Conservation (phyloP, 2,113 vertebrate species). For the Phodopus roborovskii region DNA sequence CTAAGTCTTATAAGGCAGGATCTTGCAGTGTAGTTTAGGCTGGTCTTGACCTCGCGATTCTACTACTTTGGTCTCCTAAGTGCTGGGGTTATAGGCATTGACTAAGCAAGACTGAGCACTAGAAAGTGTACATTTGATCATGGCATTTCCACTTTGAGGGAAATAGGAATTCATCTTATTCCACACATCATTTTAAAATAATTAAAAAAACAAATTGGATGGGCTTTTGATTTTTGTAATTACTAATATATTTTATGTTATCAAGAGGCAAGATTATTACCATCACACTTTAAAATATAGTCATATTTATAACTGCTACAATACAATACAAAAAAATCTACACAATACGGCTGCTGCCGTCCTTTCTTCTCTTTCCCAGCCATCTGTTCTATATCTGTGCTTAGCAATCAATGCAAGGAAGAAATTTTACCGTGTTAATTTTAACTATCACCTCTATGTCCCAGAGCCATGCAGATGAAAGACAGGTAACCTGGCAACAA, state of each 20-base stretch:
- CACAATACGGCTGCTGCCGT: background rate
- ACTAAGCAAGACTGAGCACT: background rate
- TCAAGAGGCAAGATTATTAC: background rate
- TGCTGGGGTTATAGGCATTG: background rate
- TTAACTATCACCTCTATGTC: background rate
- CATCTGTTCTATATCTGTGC: background rate
- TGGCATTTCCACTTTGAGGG: no score
- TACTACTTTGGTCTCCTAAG: background rate
- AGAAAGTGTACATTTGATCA: background rate
- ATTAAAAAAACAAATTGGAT: background rate
- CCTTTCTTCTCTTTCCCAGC: background rate
- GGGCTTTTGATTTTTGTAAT: background rate
- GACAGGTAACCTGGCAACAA: rapidly evolving
- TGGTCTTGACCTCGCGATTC: background rate
- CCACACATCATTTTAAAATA: background rate
- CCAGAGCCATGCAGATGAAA: background rate
- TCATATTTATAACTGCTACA: background rate
- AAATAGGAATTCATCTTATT: background rate
- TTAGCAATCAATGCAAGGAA: background rate
- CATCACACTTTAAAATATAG: background rate
- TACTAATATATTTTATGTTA: background rate
- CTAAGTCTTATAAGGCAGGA: background rate
- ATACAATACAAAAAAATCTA: background rate
- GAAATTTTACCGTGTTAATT: background rate
- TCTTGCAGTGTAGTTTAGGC: background rate